phyloP scores from a whole-genome alignment of 2,888 invertebrate species.

The Nomada fabriciana region DNA sequence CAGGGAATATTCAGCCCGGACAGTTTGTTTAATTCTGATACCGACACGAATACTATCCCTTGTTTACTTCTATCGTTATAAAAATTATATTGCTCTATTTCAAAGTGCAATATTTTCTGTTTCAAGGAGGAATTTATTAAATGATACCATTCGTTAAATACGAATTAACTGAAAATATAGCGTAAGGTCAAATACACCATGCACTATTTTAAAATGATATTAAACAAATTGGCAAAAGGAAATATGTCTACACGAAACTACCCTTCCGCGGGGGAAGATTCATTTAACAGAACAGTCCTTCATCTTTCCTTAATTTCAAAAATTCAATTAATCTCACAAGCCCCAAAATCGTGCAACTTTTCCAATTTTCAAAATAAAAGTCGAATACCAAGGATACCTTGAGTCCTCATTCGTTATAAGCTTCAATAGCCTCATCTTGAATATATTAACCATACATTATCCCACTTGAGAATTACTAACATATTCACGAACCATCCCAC shows the following conservation, averaged over 20 bases:
- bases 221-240: too few species aligned
- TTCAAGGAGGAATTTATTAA: too few species aligned
- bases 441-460: neutral
- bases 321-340: neutral
- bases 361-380: neutral
- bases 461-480: neutral
- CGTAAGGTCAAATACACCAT: too few species aligned
- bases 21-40: slow-evolving; percentile 37
- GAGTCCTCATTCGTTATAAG: neutral
- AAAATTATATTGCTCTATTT: neutral
- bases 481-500: neutral
- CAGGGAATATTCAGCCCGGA: slow-evolving; percentile 40
- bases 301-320: too few species aligned
- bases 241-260: too few species aligned
- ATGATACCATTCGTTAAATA: too few species aligned
- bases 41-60: slow-evolving; percentile 6
- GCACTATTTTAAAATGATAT: too few species aligned
- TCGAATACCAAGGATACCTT: neutral
- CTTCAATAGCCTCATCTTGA: neutral
- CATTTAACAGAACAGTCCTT: too few species aligned
- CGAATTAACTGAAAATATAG: too few species aligned
- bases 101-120: neutral
- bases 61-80: slow-evolving; percentile 3
- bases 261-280: too few species aligned
- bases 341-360: neutral